Conservation (phyloP, 1,140 invertebrate genomes). For the Cardiocondyla obscurior region DNA sequence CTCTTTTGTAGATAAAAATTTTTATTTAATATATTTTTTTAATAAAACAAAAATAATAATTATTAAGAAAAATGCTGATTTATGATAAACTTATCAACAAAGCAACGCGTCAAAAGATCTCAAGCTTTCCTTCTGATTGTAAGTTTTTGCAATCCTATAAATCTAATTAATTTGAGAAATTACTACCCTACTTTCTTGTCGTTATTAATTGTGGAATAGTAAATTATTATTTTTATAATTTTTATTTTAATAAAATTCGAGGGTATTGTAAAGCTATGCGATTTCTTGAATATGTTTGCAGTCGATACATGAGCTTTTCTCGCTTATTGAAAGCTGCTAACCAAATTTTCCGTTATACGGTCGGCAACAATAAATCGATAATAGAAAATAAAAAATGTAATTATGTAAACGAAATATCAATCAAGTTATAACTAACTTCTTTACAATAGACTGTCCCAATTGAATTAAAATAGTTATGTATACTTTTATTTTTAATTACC, state of each 20-base stretch:
- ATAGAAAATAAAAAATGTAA: neutral
- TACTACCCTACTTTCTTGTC: neutral
- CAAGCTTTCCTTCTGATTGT: neutral
- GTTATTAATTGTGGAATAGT: neutral
- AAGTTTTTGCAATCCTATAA: no score
- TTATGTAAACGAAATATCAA: neutral
- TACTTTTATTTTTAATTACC: neutral
- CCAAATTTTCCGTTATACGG: neutral
- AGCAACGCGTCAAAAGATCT: neutral
- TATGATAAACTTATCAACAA: neutral
- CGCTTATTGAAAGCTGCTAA: constrained; percentile 21
- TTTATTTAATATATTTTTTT: neutral
- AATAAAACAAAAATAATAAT: neutral
- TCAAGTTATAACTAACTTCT: neutral
- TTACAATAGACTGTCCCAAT: neutral
- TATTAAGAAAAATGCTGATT: neutral
- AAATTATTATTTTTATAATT: neutral
- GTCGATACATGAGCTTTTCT: neutral
- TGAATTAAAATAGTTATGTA: neutral
- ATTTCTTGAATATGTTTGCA: neutral
- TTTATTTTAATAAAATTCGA: neutral
- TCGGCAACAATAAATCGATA: neutral
- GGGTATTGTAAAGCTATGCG: neutral
- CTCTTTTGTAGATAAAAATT: neutral
- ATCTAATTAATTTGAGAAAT: neutral